Conservation (phyloP, 2,888 invertebrate genomes). For the Drosophila lutescens region DNA sequence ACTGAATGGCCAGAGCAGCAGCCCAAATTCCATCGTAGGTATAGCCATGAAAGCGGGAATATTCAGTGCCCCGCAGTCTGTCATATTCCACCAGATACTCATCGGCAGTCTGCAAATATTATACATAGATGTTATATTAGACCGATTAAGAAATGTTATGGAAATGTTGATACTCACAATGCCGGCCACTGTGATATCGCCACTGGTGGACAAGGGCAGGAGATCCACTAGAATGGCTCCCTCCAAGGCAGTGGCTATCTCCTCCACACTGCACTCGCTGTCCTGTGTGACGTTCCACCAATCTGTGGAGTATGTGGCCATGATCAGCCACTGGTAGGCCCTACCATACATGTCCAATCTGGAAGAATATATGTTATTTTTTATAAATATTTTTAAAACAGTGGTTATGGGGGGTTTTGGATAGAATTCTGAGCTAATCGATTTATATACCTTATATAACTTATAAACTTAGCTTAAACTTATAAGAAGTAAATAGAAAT, state of each 20-base stretch:
- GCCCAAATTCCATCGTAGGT: conserved; percentile 99
- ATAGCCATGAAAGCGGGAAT: conserved; percentile 98
- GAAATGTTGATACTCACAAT: conserved; percentile 87
- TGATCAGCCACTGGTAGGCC: conserved; percentile 97
- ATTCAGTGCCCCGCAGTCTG: conserved; percentile 90
- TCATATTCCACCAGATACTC: conserved; percentile 95
- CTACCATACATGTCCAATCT: conserved; percentile 94
- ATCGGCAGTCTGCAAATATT: conserved; percentile 89
- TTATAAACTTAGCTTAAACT: no score
- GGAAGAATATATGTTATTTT: neutral
- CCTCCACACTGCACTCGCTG: conserved; percentile 89
- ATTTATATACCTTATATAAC: no score
- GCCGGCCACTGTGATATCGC: conserved; percentile 94
- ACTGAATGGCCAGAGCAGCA: conserved; percentile 96
- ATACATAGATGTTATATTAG: neutral
- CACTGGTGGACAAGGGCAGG: conserved; percentile 93
- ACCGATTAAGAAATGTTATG: no score
- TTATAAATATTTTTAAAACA: neutral
- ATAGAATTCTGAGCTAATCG: no score
- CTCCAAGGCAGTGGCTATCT: conserved; percentile 92
- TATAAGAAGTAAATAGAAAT: no score
- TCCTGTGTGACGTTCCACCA: conserved; percentile 89
- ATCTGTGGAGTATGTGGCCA: conserved; percentile 92
- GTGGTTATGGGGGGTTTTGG: no score
- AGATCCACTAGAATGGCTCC: conserved; percentile 95